A percentile compares a stretch with the other conserved stretches of the same genome.
These are phyloP conservation scores for Aspidoscelis tigris DNA, from an alignment of 2,113 vertebrate genomes.

Conservation along the genomic window DNA sequence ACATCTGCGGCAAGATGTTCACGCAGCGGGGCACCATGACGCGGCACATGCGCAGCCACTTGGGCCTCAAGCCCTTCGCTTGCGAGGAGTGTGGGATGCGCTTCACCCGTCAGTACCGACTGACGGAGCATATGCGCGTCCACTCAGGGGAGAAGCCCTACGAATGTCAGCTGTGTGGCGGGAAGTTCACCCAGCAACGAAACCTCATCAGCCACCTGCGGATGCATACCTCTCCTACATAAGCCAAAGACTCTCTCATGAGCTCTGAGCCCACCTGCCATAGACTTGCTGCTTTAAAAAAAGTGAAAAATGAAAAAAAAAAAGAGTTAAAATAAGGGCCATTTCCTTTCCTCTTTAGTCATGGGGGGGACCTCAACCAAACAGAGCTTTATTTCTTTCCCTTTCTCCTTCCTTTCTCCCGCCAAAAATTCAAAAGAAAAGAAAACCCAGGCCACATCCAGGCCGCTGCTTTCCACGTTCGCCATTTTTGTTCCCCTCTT, in stretches of 20 bases:
- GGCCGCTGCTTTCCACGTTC: slow-evolving; percentile 55
- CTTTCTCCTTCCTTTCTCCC: slow-evolving; percentile 55
- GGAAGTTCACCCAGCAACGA: slow-evolving; percentile 99
- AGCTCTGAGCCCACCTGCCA: slow-evolving; percentile 72
- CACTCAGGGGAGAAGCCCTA: slow-evolving; percentile 99
- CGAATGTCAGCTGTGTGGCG: slow-evolving; percentile 97
- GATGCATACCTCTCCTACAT: slow-evolving; percentile 98
- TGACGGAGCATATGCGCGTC: slow-evolving; percentile 99
- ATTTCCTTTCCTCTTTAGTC: slow-evolving; percentile 70
- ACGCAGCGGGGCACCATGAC: slow-evolving; percentile 99
- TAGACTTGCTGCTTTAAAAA: slow-evolving; percentile 73
- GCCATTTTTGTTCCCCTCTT: slow-evolving; percentile 27
- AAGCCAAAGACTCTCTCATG: slow-evolving; percentile 92
- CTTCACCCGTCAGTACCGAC: slow-evolving; percentile 98
- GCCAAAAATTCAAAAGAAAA: slow-evolving; percentile 40
- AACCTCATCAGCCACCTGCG: slow-evolving; percentile 99
- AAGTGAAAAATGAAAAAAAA: slow-evolving; percentile 4
- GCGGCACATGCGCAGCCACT: slow-evolving; percentile 98
- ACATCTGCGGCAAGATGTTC: slow-evolving; percentile 99
- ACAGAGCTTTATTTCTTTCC: slow-evolving; percentile 67
- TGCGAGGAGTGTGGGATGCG: slow-evolving; percentile 99
- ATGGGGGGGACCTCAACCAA: slow-evolving; percentile 70
- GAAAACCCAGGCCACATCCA: slow-evolving; percentile 56
- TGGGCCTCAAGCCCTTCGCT: slow-evolving; percentile 97
- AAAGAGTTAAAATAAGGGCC: slow-evolving; percentile 50